These are phyloP conservation scores for Parauchenoglanis punctatus DNA, from an alignment of 2,797 vertebrate genomes.

Conservation along the genomic window DNA sequence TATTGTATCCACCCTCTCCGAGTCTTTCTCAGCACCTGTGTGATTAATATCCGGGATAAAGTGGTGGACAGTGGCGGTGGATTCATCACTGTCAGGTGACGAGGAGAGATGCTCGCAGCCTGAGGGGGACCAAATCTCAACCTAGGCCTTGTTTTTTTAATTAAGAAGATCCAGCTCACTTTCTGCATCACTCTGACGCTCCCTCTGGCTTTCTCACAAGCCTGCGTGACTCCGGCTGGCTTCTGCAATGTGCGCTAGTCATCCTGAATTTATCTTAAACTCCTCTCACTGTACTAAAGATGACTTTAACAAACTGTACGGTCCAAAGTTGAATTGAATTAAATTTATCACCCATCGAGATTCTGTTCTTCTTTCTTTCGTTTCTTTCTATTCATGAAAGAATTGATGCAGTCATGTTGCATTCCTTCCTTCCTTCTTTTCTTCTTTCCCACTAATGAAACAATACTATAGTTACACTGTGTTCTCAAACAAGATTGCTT, in stretches of 20 bases:
- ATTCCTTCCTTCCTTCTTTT: background rate
- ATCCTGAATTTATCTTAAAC: background rate
- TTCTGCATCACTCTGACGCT: constrained; percentile 24
- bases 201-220: constrained; percentile 42
- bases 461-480: background rate
- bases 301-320: background rate
- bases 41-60: constrained; percentile 71
- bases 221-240: background rate
- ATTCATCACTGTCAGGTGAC: constrained; percentile 77
- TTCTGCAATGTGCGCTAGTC: background rate
- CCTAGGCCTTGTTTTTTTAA: constrained; percentile 27
- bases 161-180: constrained; percentile 59
- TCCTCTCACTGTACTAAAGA: background rate
- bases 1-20: background rate
- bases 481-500: background rate
- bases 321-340: background rate
- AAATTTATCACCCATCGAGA: background rate
- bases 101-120: constrained; percentile 6
- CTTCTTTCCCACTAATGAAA: too few species aligned
- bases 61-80: constrained; percentile 66
- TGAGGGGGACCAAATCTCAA: constrained; percentile 7
- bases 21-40: constrained; percentile 41
- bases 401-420: background rate
- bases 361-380: background rate
- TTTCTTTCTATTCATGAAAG: background rate